These are phyloP conservation scores for rat (Rattus norvegicus) DNA, from an alignment of 2,113 vertebrate species.

Conservation along the genomic window DNA sequence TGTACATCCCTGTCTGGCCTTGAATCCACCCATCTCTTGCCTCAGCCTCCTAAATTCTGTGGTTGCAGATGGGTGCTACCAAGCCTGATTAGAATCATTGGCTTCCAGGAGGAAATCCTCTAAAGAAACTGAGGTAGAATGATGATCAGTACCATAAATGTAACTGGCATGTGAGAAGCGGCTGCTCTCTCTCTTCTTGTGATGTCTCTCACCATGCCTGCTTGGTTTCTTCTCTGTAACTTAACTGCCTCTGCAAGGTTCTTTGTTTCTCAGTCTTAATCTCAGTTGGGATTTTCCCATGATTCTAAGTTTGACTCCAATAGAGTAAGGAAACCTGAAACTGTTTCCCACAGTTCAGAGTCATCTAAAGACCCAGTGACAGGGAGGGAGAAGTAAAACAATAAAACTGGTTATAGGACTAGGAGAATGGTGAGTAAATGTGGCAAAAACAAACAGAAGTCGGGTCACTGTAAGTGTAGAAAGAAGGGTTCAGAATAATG, in stretches of 20 bases:
- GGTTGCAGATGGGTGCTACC: neutral
- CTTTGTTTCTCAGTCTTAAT: conserved; percentile 9
- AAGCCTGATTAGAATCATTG: neutral
- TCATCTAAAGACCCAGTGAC: neutral
- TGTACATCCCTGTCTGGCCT: neutral
- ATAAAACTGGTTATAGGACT: neutral
- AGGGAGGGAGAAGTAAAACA: neutral
- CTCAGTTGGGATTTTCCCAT: neutral
- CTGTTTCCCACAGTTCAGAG: neutral
- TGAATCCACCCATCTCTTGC: neutral
- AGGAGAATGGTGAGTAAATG: neutral
- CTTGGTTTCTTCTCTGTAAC: neutral
- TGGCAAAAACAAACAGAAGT: neutral
- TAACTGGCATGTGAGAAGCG: neutral
- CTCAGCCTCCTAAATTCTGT: neutral
- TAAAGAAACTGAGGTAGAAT: neutral
- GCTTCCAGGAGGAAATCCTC: neutral
- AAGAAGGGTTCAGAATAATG: neutral
- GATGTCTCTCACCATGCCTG: neutral
- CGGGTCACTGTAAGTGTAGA: neutral
- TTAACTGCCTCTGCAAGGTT: neutral
- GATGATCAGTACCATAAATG: neutral
- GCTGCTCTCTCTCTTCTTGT: neutral
- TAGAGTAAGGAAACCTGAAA: neutral
- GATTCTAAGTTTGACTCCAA: neutral